These are phyloP conservation scores for Aporophyla lueneburgensis DNA, from an alignment of 2,888 invertebrate genomes.

Conservation along the genomic window DNA sequence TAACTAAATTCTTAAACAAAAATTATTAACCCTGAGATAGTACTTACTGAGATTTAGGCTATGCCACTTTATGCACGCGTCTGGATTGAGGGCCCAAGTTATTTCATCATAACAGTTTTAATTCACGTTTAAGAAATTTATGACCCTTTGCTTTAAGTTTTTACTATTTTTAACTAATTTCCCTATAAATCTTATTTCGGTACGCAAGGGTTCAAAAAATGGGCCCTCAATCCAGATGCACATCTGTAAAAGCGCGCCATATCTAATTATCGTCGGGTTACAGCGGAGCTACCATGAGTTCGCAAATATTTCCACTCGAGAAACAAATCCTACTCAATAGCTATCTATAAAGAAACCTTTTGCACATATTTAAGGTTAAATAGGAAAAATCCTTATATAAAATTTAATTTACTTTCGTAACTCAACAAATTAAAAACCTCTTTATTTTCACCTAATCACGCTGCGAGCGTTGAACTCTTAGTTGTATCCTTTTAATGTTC, in stretches of 20 bases:
- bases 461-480: slow-evolving; percentile 36
- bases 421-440: slow-evolving; percentile 33
- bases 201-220: no score
- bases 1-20: no score
- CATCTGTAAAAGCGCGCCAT: slow-evolving; percentile 90
- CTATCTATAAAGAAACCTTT: slow-evolving; percentile 40
- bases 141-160: no score
- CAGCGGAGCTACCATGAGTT: slow-evolving; percentile 78
- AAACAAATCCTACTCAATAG: slow-evolving; percentile 73
- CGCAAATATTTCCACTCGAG: slow-evolving; percentile 74
- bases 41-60: no score
- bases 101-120: no score
- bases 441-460: slow-evolving; percentile 38
- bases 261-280: slow-evolving; percentile 89
- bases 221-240: no score
- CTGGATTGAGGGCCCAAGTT: no score
- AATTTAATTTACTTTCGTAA: slow-evolving; percentile 14
- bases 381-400: slow-evolving; percentile 21
- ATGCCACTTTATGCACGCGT: no score
- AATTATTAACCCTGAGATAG: no score
- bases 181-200: no score
- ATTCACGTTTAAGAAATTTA: no score
- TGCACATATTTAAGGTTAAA: slow-evolving; percentile 46
- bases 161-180: no score
- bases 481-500: slow-evolving; percentile 32